These are phyloP conservation scores for Tinamus guttatus DNA, from an alignment of 2,113 vertebrate genomes.

Conservation along the genomic window DNA sequence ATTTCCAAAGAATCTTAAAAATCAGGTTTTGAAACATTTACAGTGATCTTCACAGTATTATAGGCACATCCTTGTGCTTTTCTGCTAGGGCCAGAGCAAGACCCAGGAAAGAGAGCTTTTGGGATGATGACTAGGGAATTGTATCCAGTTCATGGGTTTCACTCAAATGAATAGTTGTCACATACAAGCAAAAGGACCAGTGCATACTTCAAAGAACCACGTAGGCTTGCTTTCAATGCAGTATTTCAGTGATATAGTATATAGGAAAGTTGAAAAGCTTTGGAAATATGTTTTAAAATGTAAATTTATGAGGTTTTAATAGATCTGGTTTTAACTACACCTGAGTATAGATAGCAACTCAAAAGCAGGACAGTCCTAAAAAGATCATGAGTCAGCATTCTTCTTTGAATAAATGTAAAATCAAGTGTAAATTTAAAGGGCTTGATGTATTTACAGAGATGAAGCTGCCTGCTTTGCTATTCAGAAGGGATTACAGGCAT, in stretches of 20 bases:
- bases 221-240: background rate
- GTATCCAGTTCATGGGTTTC: background rate
- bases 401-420: background rate
- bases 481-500: slow-evolving; percentile 96
- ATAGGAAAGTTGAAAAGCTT: background rate
- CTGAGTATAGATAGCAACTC: background rate
- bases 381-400: background rate
- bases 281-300: background rate
- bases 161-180: background rate
- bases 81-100: background rate
- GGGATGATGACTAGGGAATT: background rate
- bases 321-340: background rate
- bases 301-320: background rate
- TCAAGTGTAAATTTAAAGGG: background rate
- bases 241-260: background rate
- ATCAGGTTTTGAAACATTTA: background rate
- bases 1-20: background rate
- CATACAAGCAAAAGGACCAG: background rate
- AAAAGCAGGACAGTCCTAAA: background rate
- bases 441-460: slow-evolving; percentile 82
- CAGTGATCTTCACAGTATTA: background rate
- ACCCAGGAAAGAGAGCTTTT: background rate
- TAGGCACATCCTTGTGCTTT: accelerated
- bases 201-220: background rate
- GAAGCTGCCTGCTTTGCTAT: slow-evolving; percentile 96